Evolutionary conservation across 1,140 invertebrate genomes (phyloP).

Genomic region (Panagrolaimus sp.): DNA sequence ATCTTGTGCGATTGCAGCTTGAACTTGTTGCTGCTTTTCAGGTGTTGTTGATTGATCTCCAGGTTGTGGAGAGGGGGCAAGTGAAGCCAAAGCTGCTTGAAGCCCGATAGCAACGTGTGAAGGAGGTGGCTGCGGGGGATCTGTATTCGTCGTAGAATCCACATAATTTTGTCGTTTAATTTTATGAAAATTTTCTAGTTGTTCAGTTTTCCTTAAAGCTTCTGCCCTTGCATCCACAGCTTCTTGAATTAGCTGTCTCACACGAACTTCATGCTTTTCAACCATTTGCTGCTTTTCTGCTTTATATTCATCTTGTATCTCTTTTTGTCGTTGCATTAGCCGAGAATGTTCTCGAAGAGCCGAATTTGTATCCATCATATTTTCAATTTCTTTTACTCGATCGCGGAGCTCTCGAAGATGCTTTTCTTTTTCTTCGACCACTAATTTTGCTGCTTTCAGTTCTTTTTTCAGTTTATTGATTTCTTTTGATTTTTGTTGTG

Average conservation of each 20-base stretch:
- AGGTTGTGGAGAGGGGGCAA: conserved; percentile 13
- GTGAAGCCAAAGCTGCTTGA: conserved; percentile 6
- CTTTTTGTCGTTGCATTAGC: conserved; percentile 34
- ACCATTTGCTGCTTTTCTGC: conserved; percentile 41
- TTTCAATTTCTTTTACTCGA: conserved; percentile 49
- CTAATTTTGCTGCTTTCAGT: not conserved
- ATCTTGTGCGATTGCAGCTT: conserved; percentile 29
- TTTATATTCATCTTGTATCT: conserved; percentile 33
- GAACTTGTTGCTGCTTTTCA: not conserved
- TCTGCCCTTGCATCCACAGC: conserved; percentile 43
- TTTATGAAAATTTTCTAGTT: conserved; percentile 18
- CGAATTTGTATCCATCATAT: conserved; percentile 20
- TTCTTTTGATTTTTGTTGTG: conserved; percentile 47
- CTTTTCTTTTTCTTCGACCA: conserved; percentile 35
- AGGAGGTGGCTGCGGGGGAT: not conserved
- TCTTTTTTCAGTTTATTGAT: conserved; percentile 41
- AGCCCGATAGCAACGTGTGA: conserved; percentile 9
- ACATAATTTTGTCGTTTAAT: conserved; percentile 13
- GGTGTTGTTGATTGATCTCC: not conserved
- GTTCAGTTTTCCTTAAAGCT: conserved; percentile 18
- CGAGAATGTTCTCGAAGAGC: conserved; percentile 39
- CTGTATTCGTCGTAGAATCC: conserved; percentile 6
- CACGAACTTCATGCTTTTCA: conserved; percentile 47
- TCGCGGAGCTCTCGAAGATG: conserved; percentile 53
- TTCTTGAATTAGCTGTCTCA: conserved; percentile 51